Conservation (phyloP, 2,888 invertebrate species). For the Cheilosia grossa region DNA sequence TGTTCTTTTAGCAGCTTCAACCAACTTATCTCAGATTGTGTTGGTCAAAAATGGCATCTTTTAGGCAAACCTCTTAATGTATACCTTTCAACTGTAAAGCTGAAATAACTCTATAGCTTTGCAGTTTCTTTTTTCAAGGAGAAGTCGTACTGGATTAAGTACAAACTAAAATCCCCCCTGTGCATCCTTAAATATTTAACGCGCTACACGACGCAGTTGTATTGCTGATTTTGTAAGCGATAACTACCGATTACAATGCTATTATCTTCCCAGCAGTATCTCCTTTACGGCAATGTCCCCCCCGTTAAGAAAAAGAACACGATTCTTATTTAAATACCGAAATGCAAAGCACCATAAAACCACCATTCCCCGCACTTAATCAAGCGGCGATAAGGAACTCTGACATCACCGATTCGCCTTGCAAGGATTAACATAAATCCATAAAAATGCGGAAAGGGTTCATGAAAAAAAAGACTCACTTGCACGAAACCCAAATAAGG, state of each 20-base stretch:
- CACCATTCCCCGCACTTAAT: slow-evolving; percentile 32
- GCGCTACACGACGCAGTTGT: not conserved
- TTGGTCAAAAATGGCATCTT: too few species aligned
- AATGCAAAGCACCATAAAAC: slow-evolving; percentile 39
- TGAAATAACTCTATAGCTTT: too few species aligned
- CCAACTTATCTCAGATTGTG: too few species aligned
- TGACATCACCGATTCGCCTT: slow-evolving; percentile 28
- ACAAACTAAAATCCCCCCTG: not conserved
- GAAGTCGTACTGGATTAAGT: too few species aligned
- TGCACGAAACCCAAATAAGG: slow-evolving; percentile 24
- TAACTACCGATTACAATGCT: slow-evolving; percentile 37
- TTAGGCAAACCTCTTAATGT: too few species aligned
- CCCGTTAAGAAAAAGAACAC: not conserved
- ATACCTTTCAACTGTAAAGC: too few species aligned
- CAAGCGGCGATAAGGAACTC: slow-evolving; percentile 48
- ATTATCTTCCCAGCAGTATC: not conserved
- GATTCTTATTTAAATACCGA: slow-evolving; percentile 16
- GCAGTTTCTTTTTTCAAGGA: too few species aligned
- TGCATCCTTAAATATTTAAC: slow-evolving; percentile 11
- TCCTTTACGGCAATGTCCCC: slow-evolving; percentile 5
- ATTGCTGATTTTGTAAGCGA: slow-evolving; percentile 23
- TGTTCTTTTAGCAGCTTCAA: too few species aligned
- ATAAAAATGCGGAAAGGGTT: slow-evolving; percentile 33
- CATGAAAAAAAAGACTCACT: slow-evolving; percentile 17
- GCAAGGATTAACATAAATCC: slow-evolving; percentile 57